These are phyloP conservation scores for Anolis carolinensis DNA, from an alignment of 2,113 vertebrate species.

Conservation along the genomic window DNA sequence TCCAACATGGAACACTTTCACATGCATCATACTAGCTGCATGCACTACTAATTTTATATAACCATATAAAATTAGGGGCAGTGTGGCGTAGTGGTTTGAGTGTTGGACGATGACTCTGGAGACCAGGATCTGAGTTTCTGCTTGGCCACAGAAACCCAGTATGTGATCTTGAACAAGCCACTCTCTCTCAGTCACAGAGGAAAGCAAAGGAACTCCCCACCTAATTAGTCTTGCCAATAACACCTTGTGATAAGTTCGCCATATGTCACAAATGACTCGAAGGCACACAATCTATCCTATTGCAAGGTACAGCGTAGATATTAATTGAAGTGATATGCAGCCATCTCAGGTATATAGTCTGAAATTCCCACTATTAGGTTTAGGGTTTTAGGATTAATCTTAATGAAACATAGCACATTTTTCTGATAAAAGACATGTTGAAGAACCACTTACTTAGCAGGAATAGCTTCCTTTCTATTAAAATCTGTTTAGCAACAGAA, in stretches of 20 bases:
- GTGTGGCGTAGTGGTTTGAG: too few relatives aligned
- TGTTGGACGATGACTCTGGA: too few relatives aligned
- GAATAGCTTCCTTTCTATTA: not conserved
- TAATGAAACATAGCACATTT: not conserved
- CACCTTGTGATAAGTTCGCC: too few relatives aligned
- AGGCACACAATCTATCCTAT: not conserved
- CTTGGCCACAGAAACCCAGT: too few relatives aligned
- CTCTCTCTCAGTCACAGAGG: too few relatives aligned
- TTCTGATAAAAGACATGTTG: not conserved
- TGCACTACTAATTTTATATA: not conserved
- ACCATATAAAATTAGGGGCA: not conserved
- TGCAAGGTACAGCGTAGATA: not conserved
- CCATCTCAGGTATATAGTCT: not conserved
- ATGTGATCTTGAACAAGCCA: too few relatives aligned
- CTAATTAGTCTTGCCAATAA: too few relatives aligned
- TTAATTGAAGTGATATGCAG: not conserved
- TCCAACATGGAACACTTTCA: too few relatives aligned
- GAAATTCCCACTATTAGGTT: not conserved
- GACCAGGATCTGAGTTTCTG: too few relatives aligned
- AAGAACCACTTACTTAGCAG: not conserved
- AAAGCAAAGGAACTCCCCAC: too few relatives aligned
- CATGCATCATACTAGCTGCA: not conserved
- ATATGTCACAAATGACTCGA: too few relatives aligned
- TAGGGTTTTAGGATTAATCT: not conserved
- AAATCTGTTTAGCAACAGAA: not conserved